Base-by-base conservation (phyloP, 2,797 vertebrate species). In the Rhinella marina region DNA sequence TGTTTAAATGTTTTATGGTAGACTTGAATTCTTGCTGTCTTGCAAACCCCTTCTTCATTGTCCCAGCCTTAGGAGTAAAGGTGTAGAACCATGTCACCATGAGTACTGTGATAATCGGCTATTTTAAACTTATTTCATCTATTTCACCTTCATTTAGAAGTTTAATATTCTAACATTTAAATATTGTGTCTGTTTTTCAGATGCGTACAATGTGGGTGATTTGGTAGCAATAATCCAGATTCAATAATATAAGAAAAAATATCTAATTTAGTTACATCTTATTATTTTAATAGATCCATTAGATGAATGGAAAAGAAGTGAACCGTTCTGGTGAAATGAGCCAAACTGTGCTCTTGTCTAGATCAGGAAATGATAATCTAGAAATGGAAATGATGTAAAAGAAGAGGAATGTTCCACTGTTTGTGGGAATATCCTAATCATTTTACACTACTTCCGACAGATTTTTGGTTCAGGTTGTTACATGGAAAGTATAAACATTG, bases 371-470 rank as follows among this genome's bases (percentile, higher is more conserved):
- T 81, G 21, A 81, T 81, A 7, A 41, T 3, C n/a, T 66, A 81
- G 32, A 81, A 64, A 81, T 81, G 66, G 81, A 72, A 83, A 83
- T 72, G 64, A 83, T 70, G 81, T 70, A 54, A 83, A 70, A 56
- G 66, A 83, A 70, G 10, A 29, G 81, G 81, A 83, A 83, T 83
- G 50, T 83, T 83, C 61, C 64, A 72, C 81, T 56, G 66, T 16
- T 68, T 83, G 81, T 83, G 81, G 62, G 81, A 83, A 83, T 70
- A 70, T 56, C 64, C 66, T 83, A 83, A 83, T 70, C 81, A 54
- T 70, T 72, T 70, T 83, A 56, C 25, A 56, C 25, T 68, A 70
- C 52, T 83, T 83, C 81, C 81, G 68, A 68, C 16, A 54, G 50
- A 68, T 70, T 68, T 68, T 66, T 70, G 64, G 50, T 72, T 70